Evolutionary conservation across 2,797 vertebrate genomes (phyloP).

Genomic region (Acrocephalus scirpaceus): DNA sequence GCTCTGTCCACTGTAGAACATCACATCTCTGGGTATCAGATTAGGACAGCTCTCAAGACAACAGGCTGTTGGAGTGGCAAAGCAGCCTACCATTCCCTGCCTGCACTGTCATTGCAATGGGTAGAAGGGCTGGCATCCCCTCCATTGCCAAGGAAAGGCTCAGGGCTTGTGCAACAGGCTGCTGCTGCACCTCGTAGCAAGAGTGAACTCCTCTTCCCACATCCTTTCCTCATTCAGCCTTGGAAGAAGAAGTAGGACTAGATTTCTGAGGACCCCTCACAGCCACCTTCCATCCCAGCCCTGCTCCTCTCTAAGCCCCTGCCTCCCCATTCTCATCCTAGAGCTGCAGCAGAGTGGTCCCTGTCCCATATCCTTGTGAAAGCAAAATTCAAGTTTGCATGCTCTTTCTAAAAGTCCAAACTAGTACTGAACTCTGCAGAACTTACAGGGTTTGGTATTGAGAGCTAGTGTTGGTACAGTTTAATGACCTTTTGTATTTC

Average conservation of each 20-base stretch:
- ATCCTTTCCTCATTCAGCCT: not conserved
- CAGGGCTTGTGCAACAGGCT: not conserved
- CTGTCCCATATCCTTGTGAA: too few species aligned
- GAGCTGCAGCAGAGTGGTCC: not conserved
- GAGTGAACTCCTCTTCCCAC: not conserved
- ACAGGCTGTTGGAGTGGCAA: not conserved
- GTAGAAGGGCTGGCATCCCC: not conserved
- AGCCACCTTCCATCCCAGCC: not conserved
- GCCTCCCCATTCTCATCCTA: not conserved
- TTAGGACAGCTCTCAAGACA: not conserved
- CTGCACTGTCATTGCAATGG: fast-evolving
- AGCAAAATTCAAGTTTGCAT: not conserved
- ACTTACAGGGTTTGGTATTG: not conserved
- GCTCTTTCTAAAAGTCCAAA: not conserved
- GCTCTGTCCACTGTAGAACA: not conserved
- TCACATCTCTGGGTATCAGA: not conserved
- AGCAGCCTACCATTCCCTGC: not conserved
- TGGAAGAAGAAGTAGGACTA: not conserved
- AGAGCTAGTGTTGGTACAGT: not conserved
- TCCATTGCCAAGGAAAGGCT: not conserved
- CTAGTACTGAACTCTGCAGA: not conserved
- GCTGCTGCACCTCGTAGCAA: not conserved
- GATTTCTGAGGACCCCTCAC: not conserved
- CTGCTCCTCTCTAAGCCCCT: not conserved
- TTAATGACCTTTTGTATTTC: not conserved